Base-by-base conservation (phyloP, 2,113 vertebrate genomes). In the Clarias macrocephalus region DNA sequence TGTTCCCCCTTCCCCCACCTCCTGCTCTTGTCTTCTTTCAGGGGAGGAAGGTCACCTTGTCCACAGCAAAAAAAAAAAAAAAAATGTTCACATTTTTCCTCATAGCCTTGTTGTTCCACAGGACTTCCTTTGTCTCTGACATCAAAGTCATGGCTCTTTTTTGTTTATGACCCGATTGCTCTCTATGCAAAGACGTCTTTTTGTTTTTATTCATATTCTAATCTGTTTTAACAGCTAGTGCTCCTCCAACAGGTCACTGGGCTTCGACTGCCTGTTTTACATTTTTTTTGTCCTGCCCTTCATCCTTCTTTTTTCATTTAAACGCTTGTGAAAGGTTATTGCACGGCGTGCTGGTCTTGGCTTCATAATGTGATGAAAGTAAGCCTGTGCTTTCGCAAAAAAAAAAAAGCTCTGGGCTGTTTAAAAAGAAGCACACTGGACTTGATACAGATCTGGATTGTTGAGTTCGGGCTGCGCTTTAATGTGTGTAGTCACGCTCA, bases 341-440 rank as follows among this genome's bases (percentile, higher is more conserved):
- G 90, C 86, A 91, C 87, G 88, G 75, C 33, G 80, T 86, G 70
- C 84, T 91, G 77, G 83, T 83, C 86, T 89, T 89, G 84, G 90
- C 90, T 88, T 86, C 59, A 5, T 84, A 84, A 86, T 70, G 28
- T 56, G 63, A 81, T 57, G 18, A 85, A 82, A 65, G 33, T 59
- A 52, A 59, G 83, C 66, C 82, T 89, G 86, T 66, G 82, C 88
- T 89, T 86, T 57, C 42, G 66, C 54, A 19, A 11, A 33, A 33
- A 28, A 54, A 16, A 77, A 66, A 75, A 80, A 73, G 73, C 87
- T 85, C n/a, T 12, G 65, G 33, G 42, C 79, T 86, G 68, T 21
- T 76, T 85, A 42, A 81, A 56, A 23, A 18, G 30, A 68, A 60
- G 28, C 15, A 33, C 15, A 33, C 37, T 66, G 72, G 30, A 30